These are phyloP conservation scores for Sitobion miscanthi DNA, from an alignment of 1,140 invertebrate genomes.

Conservation along the genomic window DNA sequence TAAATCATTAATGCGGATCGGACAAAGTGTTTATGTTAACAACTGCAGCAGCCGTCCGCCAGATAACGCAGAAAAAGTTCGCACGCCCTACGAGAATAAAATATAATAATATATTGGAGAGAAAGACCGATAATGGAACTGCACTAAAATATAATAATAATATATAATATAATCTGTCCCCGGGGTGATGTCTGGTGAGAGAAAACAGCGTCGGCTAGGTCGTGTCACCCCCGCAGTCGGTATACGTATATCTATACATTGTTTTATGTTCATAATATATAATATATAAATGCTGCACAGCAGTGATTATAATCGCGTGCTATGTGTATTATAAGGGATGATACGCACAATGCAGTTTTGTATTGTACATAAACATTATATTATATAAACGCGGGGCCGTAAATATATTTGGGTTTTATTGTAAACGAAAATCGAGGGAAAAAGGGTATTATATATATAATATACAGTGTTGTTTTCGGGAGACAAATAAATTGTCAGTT, in stretches of 20 bases:
- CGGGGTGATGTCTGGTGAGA: not conserved
- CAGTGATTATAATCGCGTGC: not conserved
- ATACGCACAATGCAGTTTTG: not conserved
- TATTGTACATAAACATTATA: not conserved
- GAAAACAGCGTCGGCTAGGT: not conserved
- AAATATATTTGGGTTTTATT: constrained; percentile 19
- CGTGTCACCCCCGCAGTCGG: not conserved
- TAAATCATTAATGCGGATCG: not conserved
- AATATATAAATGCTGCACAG: not conserved
- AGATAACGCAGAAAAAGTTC: not conserved
- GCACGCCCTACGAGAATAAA: not conserved
- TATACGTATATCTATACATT: not conserved
- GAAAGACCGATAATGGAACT: not conserved
- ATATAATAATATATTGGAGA: not conserved
- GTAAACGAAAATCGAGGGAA: constrained; percentile 14
- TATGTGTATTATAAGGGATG: not conserved
- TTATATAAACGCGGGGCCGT: not conserved
- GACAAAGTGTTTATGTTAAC: not conserved
- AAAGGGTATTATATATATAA: not conserved
- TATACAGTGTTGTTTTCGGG: not conserved
- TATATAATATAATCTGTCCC: not conserved
- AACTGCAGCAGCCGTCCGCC: not conserved
- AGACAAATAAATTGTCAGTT: constrained; percentile 45
- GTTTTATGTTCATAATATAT: not conserved
- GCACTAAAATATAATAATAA: not conserved